phyloP scores from a whole-genome alignment of 2,797 vertebrate species.

The Huso huso region DNA sequence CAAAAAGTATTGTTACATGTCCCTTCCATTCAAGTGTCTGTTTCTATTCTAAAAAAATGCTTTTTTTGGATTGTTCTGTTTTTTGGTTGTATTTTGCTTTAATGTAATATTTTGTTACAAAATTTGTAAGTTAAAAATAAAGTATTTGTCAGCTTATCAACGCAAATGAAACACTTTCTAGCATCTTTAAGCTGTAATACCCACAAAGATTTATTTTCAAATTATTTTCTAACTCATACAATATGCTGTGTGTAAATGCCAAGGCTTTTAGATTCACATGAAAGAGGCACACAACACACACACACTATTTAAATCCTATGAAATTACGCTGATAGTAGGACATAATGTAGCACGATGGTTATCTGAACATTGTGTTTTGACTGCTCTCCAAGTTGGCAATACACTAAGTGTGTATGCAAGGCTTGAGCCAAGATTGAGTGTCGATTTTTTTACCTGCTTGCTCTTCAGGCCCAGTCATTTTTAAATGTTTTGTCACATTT shows the following conservation, averaged over 20 bases:
- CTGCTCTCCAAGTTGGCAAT: background rate
- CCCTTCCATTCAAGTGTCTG: conserved; percentile 38
- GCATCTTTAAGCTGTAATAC: conserved; percentile 1
- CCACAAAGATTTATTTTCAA: too few relatives aligned
- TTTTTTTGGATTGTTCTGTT: background rate
- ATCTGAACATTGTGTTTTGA: background rate
- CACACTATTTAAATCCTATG: too few relatives aligned
- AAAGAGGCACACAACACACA: too few relatives aligned
- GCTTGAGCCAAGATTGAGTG: too few relatives aligned
- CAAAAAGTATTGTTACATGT: conserved; percentile 31
- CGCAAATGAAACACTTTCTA: conserved; percentile 20
- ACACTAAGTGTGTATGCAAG: too few relatives aligned
- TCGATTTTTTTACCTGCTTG: too few relatives aligned
- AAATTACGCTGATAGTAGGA: too few relatives aligned
- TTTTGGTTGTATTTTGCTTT: conserved; percentile 38
- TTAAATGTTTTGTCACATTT: too few relatives aligned
- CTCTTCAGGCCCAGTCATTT: too few relatives aligned
- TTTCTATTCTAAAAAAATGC: conserved; percentile 20
- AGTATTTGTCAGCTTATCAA: conserved; percentile 47
- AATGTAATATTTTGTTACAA: conserved; percentile 41
- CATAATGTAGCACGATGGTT: too few relatives aligned
- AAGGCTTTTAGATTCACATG: background rate
- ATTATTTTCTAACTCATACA: too few relatives aligned
- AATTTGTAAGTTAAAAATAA: conserved; percentile 58
- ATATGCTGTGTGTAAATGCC: background rate